Evolutionary conservation across 2,113 vertebrate species (phyloP).

Genomic region (Tapirus terrestris): DNA sequence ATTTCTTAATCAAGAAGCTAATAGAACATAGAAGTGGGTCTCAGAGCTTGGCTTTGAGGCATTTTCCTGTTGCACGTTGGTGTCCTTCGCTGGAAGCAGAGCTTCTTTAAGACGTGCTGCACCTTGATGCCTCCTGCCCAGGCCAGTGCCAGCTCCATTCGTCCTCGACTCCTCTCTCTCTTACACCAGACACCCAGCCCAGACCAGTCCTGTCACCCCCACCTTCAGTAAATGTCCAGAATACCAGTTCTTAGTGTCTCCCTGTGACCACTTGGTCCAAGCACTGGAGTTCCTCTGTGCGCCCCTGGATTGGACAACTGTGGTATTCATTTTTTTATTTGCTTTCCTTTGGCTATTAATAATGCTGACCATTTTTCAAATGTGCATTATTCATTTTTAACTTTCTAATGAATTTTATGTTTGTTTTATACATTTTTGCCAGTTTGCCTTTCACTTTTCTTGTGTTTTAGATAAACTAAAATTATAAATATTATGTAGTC

Average conservation of each 20-base stretch:
- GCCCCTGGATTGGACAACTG: neutral
- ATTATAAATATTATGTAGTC: neutral
- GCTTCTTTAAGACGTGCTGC: neutral
- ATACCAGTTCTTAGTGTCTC: accelerated
- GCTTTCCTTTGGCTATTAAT: no score
- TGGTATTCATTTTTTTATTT: no score
- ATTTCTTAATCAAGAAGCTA: neutral
- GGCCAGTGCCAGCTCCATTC: accelerated
- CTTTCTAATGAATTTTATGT: neutral
- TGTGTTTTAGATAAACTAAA: neutral
- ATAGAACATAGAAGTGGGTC: neutral
- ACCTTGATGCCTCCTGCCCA: accelerated
- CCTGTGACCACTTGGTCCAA: accelerated
- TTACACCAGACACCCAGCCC: accelerated
- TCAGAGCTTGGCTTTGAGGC: neutral
- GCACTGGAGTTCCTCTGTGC: neutral
- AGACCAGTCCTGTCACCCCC: accelerated
- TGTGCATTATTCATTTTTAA: accelerated
- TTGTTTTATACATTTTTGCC: neutral
- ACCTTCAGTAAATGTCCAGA: neutral
- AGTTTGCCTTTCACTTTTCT: neutral
- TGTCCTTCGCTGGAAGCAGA: no score
- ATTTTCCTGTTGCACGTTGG: neutral
- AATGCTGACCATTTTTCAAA: neutral
- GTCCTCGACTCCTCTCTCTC: accelerated